Percentiles rank a stretch among this genome's conserved stretches.
Conservation (phyloP, 2,797 vertebrate genomes). For the Chrosomus eos region DNA sequence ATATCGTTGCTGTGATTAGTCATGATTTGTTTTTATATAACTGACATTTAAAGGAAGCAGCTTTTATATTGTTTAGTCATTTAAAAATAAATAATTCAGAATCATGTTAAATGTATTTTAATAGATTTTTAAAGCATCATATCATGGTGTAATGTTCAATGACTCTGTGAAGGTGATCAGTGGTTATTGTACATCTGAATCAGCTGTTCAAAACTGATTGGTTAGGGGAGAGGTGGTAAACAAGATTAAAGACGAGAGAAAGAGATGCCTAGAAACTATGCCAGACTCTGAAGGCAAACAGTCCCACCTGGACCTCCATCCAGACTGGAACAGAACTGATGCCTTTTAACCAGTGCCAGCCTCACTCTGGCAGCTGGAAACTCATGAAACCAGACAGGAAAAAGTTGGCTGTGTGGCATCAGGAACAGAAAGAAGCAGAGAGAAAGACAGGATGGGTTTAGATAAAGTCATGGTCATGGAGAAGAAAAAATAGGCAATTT, state of each 20-base stretch:
- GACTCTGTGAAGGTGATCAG: not conserved
- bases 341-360: conserved; percentile 28
- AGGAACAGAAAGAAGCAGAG: conserved; percentile 17
- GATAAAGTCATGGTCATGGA: not conserved
- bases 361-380: not conserved
- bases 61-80: not conserved
- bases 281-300: conserved; percentile 28
- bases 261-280: not conserved
- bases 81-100: not conserved
- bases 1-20: not conserved
- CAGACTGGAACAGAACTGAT: not conserved
- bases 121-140: not conserved
- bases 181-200: not conserved
- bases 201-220: conserved; percentile 19
- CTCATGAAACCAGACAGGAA: conserved; percentile 31
- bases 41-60: not conserved
- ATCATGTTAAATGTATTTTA: not conserved
- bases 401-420: not conserved
- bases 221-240: conserved; percentile 31
- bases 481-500: conserved; percentile 11
- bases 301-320: conserved; percentile 24
- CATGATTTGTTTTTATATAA: no score
- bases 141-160: not conserved
- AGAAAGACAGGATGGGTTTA: not conserved
- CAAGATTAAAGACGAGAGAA: conserved; percentile 25